These are phyloP conservation scores for Eonycteris spelaea DNA, from an alignment of 2,113 vertebrate genomes.

Conservation along the genomic window DNA sequence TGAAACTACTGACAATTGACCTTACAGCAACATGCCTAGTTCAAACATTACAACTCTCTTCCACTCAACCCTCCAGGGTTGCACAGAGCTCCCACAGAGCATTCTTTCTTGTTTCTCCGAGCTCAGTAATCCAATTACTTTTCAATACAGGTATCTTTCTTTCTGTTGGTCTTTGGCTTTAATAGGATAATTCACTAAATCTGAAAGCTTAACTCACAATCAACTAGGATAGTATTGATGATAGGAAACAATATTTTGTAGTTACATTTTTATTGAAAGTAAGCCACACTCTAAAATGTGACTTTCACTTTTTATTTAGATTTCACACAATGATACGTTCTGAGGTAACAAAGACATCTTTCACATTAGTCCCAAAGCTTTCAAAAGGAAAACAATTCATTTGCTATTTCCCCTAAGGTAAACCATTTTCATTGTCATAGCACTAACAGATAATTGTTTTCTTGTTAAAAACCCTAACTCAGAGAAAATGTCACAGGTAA, in stretches of 20 bases:
- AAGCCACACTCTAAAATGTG: neutral
- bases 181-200: neutral
- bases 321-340: neutral
- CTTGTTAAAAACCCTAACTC: neutral
- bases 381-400: neutral
- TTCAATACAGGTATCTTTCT: neutral
- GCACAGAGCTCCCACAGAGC: neutral
- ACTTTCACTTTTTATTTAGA: neutral
- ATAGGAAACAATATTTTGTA: neutral
- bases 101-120: neutral
- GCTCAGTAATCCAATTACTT: neutral
- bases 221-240: neutral
- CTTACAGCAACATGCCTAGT: neutral
- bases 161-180: neutral
- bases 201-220: neutral
- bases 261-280: neutral
- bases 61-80: neutral
- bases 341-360: neutral
- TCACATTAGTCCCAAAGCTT: neutral
- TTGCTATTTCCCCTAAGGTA: neutral
- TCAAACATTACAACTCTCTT: neutral
- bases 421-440: neutral
- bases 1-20: neutral
- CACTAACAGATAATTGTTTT: conserved; percentile 33
- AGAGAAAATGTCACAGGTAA: neutral